Conservation (phyloP, 35 echinoderm and acorn worm genomes). For the Diadema setosum region DNA sequence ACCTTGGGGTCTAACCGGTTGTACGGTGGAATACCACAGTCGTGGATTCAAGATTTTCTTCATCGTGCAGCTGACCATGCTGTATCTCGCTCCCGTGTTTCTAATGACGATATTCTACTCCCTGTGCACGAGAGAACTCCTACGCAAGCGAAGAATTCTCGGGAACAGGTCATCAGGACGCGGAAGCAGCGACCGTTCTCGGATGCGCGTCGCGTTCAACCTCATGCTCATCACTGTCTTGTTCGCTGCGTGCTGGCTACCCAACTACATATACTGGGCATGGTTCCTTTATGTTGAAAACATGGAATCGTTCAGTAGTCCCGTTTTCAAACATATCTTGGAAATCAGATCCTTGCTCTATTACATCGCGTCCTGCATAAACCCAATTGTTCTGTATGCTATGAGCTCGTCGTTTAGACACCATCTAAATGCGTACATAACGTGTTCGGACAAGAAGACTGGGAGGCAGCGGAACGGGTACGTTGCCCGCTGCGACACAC, state of each 20-base stretch:
- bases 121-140: not conserved
- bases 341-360: not conserved
- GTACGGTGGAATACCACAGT: not conserved
- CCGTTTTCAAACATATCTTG: not conserved
- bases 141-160: not conserved
- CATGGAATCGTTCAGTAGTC: not conserved
- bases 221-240: not conserved
- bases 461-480: not conserved
- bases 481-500: not conserved
- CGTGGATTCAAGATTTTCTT: not conserved
- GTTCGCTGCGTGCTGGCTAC: not conserved
- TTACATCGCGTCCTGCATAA: not conserved
- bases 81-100: not conserved
- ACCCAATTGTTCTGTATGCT: not conserved
- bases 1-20: not conserved
- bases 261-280: not conserved
- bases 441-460: not conserved
- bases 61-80: not conserved
- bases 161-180: not conserved
- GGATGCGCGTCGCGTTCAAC: not conserved
- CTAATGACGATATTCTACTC: not conserved
- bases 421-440: not conserved
- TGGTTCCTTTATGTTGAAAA: not conserved
- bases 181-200: not conserved
- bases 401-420: slow-evolving; percentile 4